Conservation (phyloP, 2,888 invertebrate genomes). For the Phortica okadai region DNA sequence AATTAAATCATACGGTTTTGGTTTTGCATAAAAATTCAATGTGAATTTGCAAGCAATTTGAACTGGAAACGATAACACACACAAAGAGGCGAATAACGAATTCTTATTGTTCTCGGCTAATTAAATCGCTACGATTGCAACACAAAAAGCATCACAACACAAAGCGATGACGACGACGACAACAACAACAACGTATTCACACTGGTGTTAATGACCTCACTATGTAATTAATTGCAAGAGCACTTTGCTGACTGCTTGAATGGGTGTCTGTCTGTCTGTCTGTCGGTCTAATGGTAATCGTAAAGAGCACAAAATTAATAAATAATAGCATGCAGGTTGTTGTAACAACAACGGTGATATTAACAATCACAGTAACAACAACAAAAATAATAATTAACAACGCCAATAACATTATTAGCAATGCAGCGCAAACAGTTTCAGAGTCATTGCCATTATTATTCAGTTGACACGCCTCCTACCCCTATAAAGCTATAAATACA, state of each 20-base stretch:
- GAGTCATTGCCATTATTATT: slow-evolving; percentile 45
- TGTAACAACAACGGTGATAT: not conserved
- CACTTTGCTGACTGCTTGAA: not conserved
- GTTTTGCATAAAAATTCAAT: too few relatives aligned
- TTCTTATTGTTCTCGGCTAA: too few relatives aligned
- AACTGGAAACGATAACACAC: too few relatives aligned
- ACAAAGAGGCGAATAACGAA: too few relatives aligned
- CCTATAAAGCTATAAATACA: slow-evolving; percentile 15
- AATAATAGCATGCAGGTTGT: not conserved
- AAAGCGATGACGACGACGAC: not conserved
- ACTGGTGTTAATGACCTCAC: slow-evolving; percentile 66
- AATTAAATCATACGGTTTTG: too few relatives aligned
- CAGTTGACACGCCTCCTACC: slow-evolving; percentile 22
- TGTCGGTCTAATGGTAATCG: not conserved
- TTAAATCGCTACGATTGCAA: too few relatives aligned
- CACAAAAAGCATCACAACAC: too few relatives aligned
- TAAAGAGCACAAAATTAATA: not conserved
- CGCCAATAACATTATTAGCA: not conserved
- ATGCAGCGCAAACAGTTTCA: slow-evolving; percentile 47
- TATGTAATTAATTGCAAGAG: slow-evolving; percentile 48
- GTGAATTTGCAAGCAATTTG: too few relatives aligned
- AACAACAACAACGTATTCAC: not conserved
- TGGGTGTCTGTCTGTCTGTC: not conserved
- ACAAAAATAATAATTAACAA: not conserved
- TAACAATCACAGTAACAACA: slow-evolving; percentile 13